Evolutionary conservation across 2,113 vertebrate genomes (phyloP).

Genomic region (Oryctolagus cuniculus): mOryCun1.1 NC_091440.1:27939501-27940000

Average conservation of each 20-base stretch:
- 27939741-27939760: background rate
- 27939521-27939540: background rate
- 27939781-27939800: background rate
- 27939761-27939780: background rate
- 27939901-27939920: background rate
- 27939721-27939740: background rate
- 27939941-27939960: background rate
- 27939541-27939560: background rate
- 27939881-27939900: background rate
- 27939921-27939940: background rate
- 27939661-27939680: background rate
- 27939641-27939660: background rate
- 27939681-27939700: background rate
- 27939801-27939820: background rate
- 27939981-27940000: background rate
- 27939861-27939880: background rate
- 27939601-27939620: background rate
- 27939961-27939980: background rate
- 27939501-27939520: background rate
- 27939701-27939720: background rate
- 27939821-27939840: background rate
- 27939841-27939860: slow-evolving; percentile 39
- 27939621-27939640: background rate
- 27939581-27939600: background rate
- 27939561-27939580: background rate